A percentile compares a stretch with the other conserved stretches of the same genome.
Conservation (phyloP, 2,888 invertebrate genomes). For the Incurvaria masculella region DNA sequence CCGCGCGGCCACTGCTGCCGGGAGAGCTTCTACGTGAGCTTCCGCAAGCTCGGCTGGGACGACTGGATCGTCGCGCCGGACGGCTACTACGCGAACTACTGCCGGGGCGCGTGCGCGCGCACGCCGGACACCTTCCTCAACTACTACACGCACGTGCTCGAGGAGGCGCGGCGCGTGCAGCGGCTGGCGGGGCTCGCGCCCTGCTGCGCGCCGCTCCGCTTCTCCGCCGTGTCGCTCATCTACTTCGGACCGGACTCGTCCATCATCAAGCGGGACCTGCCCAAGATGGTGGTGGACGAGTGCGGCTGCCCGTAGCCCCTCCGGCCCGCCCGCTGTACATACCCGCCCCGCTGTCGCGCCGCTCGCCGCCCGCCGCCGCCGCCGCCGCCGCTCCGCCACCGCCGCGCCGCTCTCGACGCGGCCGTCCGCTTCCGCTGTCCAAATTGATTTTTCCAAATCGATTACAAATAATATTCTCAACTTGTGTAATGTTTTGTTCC, state of each 20-base stretch:
- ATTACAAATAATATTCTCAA: constrained; percentile 54
- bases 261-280: constrained; percentile 90
- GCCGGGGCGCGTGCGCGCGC: constrained; percentile 84
- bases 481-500: constrained; percentile 57
- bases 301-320: constrained; percentile 81
- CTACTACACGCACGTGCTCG: constrained; percentile 88
- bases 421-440: constrained; percentile 47
- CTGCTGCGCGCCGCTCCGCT: constrained; percentile 89
- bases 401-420: constrained; percentile 4
- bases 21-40: constrained; percentile 88
- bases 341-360: constrained; percentile 27
- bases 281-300: constrained; percentile 95
- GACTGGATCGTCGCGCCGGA: constrained; percentile 91
- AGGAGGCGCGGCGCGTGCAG: constrained; percentile 79
- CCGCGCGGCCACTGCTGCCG: constrained; percentile 68
- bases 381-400: constrained; percentile 3
- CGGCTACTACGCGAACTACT: constrained; percentile 93
- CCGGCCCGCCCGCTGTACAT: constrained; percentile 24
- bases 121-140: constrained; percentile 81
- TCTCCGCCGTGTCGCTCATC: constrained; percentile 89
- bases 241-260: constrained; percentile 88
- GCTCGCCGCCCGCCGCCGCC: constrained; percentile 23
- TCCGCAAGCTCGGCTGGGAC: constrained; percentile 90
- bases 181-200: constrained; percentile 77
- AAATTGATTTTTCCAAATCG: constrained; percentile 50